A percentile compares a stretch with the other conserved stretches of the same genome.
Evolutionary conservation across 2,113 vertebrate genomes (phyloP).

Genomic region (Bubo bubo): DNA sequence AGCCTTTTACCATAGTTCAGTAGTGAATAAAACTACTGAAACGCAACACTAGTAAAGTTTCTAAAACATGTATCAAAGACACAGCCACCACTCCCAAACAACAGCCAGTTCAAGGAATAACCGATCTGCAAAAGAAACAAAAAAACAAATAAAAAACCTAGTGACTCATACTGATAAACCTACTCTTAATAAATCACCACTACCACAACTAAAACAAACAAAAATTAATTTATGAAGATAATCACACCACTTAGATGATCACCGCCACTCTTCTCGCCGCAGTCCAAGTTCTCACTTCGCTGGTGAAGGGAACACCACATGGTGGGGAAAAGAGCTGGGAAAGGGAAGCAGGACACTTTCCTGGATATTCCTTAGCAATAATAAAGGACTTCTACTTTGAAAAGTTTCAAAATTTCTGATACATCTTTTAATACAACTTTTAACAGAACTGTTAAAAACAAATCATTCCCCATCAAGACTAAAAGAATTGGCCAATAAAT

Average conservation of each 20-base stretch:
- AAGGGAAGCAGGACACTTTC: not conserved
- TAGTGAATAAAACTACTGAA: not conserved
- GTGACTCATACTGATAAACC: not conserved
- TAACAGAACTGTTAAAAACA: not conserved
- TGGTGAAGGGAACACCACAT: not conserved
- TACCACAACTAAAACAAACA: not conserved
- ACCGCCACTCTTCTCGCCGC: not conserved
- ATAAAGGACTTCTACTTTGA: not conserved
- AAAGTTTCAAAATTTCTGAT: not conserved
- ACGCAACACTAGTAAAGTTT: not conserved
- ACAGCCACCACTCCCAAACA: not conserved
- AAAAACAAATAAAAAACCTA: fast-evolving
- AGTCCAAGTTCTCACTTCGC: not conserved
- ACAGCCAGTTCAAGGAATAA: not conserved
- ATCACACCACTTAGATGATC: not conserved
- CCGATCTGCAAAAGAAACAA: not conserved
- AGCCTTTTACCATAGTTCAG: not conserved
- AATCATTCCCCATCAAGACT: not conserved
- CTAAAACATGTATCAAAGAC: not conserved
- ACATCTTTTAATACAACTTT: not conserved
- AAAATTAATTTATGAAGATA: not conserved
- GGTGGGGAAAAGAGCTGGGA: not conserved
- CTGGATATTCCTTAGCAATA: not conserved
- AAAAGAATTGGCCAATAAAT: not conserved
- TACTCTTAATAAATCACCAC: not conserved